phyloP scores from a whole-genome alignment of 2,797 vertebrate species.

The Microhierax caerulescens region DNA sequence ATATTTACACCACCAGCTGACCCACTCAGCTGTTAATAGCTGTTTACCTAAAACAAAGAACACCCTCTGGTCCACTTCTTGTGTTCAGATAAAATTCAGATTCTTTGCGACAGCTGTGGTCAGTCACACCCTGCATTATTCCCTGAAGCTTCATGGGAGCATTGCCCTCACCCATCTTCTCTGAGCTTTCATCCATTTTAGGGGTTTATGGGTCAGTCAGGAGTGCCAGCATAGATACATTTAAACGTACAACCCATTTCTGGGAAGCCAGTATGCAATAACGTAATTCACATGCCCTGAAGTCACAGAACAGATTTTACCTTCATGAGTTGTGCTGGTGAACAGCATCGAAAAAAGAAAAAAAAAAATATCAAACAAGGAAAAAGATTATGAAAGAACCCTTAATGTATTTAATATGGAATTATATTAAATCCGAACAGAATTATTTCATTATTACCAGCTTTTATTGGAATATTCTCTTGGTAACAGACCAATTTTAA shows the following conservation, averaged over 20 bases:
- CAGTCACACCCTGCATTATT: neutral
- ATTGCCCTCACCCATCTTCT: neutral
- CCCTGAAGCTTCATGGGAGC: neutral
- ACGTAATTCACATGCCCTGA: neutral
- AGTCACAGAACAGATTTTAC: neutral
- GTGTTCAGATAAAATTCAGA: neutral
- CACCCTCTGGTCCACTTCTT: neutral
- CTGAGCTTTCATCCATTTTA: neutral
- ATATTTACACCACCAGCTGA: neutral
- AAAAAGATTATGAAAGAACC: neutral
- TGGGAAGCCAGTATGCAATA: neutral
- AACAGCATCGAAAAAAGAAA: neutral
- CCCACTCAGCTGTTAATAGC: neutral
- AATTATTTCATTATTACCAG: slow-evolving; percentile 63
- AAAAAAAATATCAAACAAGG: neutral
- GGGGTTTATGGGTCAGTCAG: neutral
- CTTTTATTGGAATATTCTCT: slow-evolving; percentile 67
- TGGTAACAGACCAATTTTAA: slow-evolving; percentile 62
- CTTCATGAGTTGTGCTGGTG: neutral
- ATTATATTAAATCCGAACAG: slow-evolving; percentile 63
- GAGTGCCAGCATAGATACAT: neutral
- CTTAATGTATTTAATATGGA: slow-evolving; percentile 53
- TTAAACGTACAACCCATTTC: neutral
- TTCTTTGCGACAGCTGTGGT: neutral
- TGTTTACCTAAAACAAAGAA: neutral